A percentile compares a stretch with the other conserved stretches of the same genome.
Evolutionary conservation across 2,113 vertebrate species (phyloP).

Genomic region (Heterocephalus glaber): DNA sequence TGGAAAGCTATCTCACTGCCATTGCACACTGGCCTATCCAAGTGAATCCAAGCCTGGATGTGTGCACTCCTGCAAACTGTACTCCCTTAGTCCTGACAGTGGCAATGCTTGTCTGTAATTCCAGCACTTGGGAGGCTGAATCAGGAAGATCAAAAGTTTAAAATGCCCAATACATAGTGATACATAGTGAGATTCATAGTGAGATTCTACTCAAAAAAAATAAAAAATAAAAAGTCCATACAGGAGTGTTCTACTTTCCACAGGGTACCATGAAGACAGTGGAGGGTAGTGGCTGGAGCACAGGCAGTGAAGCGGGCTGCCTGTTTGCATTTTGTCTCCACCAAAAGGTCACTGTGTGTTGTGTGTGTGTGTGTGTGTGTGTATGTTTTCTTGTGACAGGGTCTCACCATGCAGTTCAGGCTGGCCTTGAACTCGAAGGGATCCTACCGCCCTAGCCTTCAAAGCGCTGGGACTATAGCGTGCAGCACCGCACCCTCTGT

Average conservation of each 20-base stretch:
- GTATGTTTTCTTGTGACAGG: neutral
- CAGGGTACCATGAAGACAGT: neutral
- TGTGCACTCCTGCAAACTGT: neutral
- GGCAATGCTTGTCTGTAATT: neutral
- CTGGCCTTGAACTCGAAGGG: neutral
- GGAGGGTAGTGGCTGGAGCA: neutral
- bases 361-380: too few relatives aligned
- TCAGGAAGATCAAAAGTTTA: neutral
- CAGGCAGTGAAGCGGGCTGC: neutral
- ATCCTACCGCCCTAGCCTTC: neutral
- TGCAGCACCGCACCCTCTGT: neutral
- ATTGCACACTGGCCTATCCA: neutral
- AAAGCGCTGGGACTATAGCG: neutral
- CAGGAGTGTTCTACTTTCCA: neutral
- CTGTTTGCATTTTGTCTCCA: neutral
- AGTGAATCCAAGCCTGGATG: neutral
- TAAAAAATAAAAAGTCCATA: neutral
- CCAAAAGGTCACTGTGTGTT: neutral
- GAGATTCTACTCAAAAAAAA: too few relatives aligned
- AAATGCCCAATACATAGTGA: too few relatives aligned
- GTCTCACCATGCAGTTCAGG: neutral
- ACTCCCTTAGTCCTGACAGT: neutral
- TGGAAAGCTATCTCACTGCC: neutral
- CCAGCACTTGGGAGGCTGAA: neutral
- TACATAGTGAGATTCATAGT: too few relatives aligned